A percentile compares a stretch with the other conserved stretches of the same genome.
Conservation (phyloP, 2,888 invertebrate species). For the Drosophila rellima region DNA sequence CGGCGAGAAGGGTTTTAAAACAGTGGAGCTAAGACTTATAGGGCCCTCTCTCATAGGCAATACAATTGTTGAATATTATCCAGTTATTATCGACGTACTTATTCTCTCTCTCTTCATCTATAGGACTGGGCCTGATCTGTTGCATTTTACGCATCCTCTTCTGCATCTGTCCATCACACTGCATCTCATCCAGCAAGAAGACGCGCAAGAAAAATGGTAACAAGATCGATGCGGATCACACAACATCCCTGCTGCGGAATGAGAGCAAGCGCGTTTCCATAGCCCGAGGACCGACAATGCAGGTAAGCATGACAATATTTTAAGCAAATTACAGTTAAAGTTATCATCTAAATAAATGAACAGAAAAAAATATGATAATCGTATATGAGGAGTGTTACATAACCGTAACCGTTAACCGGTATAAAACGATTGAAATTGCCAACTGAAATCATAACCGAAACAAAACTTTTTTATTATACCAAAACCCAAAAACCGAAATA, state of each 20-base stretch:
- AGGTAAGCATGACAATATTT: conserved; percentile 55
- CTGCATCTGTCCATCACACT: conserved; percentile 93
- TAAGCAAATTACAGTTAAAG: background rate
- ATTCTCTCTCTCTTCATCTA: background rate
- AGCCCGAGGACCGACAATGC: conserved; percentile 83
- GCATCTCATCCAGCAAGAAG: conserved; percentile 89
- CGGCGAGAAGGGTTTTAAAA: conserved; percentile 95
- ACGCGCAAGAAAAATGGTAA: conserved; percentile 87
- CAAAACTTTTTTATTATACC: too few species aligned
- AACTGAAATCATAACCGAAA: too few species aligned
- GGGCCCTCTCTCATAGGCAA: conserved; percentile 92
- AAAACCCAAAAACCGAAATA: too few species aligned
- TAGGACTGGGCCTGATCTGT: conserved; percentile 91
- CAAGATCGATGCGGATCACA: conserved; percentile 86
- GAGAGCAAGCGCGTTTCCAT: conserved; percentile 86
- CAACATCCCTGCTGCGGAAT: conserved; percentile 85
- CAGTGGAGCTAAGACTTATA: conserved; percentile 93
- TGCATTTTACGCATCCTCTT: conserved; percentile 93
- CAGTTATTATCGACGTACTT: background rate
- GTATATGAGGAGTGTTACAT: too few species aligned
- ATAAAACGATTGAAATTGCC: too few species aligned
- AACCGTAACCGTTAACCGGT: too few species aligned
- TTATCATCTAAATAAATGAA: too few species aligned
- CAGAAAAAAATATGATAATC: too few species aligned
- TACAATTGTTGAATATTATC: conserved; percentile 13